These are phyloP conservation scores for Centroberyx gerrardi DNA, from an alignment of 2,797 vertebrate genomes.

Conservation along the genomic window DNA sequence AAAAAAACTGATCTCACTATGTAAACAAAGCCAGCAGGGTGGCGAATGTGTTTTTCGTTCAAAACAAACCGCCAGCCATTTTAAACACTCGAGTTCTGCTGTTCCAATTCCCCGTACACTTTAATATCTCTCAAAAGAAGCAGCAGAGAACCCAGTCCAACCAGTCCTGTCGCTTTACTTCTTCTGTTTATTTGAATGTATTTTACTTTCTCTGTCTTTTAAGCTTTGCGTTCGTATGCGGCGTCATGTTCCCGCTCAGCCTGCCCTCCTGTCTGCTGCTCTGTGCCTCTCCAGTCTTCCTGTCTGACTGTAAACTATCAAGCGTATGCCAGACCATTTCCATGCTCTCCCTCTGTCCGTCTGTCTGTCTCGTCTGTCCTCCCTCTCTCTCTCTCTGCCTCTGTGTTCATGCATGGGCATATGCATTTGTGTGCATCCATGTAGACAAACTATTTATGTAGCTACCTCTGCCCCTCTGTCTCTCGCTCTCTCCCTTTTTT, in stretches of 20 bases:
- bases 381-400: neutral
- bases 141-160: neutral
- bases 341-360: constrained; percentile 29
- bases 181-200: neutral
- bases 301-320: constrained; percentile 53
- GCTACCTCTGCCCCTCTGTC: constrained; percentile 25
- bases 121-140: no score
- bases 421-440: constrained; percentile 55
- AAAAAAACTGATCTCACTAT: constrained; percentile 12
- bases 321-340: constrained; percentile 41
- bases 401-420: constrained; percentile 58
- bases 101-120: neutral
- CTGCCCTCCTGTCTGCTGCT: constrained; percentile 58
- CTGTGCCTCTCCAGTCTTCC: constrained; percentile 28
- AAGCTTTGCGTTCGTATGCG: constrained; percentile 53
- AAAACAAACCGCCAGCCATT: constrained; percentile 28
- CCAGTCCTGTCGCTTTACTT: neutral
- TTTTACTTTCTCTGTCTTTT: neutral
- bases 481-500: constrained; percentile 7
- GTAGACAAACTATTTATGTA: constrained; percentile 57
- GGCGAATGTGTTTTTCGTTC: constrained; percentile 22
- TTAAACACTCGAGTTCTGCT: constrained; percentile 24
- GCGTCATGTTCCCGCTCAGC: constrained; percentile 38
- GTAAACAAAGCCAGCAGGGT: constrained; percentile 17
- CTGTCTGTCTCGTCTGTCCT: constrained; percentile 16